A percentile compares a stretch with the other conserved stretches of the same genome.
Evolutionary conservation across 2,797 vertebrate species (phyloP).

Genomic region (Carapus acus): DNA sequence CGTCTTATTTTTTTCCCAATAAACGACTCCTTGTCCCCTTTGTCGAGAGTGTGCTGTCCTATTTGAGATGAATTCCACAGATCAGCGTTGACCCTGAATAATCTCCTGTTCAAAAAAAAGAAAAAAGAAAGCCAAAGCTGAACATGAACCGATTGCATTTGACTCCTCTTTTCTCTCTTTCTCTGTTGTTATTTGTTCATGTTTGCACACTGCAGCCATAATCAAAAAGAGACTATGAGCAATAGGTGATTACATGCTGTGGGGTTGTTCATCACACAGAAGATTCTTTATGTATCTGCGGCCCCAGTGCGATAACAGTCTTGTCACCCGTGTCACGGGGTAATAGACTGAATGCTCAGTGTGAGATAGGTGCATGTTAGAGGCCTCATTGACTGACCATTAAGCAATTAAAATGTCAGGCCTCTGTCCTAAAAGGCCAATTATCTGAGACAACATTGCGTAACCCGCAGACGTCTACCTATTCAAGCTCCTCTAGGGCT

Average conservation of each 20-base stretch:
- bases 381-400: constrained; percentile 51
- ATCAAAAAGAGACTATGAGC: constrained; percentile 71
- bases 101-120: constrained; percentile 41
- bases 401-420: constrained; percentile 60
- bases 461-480: constrained; percentile 30
- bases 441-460: constrained; percentile 42
- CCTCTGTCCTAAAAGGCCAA: constrained; percentile 46
- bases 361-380: constrained; percentile 29
- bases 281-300: constrained; percentile 25
- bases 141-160: constrained; percentile 53
- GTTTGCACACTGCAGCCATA: constrained; percentile 55
- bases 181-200: constrained; percentile 63
- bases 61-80: constrained; percentile 47
- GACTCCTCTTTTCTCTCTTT: constrained; percentile 31
- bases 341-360: constrained; percentile 40
- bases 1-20: too few relatives aligned
- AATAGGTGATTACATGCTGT: constrained; percentile 58
- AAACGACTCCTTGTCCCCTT: too few relatives aligned
- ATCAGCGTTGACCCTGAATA: constrained; percentile 58
- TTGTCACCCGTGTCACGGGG: constrained; percentile 21
- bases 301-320: constrained; percentile 47
- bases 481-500: constrained; percentile 13
- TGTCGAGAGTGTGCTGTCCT: constrained; percentile 35
- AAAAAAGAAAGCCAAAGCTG: too few relatives aligned
- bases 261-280: constrained; percentile 37